A percentile compares a stretch with the other conserved stretches of the same genome.
phyloP scores from a whole-genome alignment of 2,888 invertebrate genomes.

The Hydraecia micacea region DNA sequence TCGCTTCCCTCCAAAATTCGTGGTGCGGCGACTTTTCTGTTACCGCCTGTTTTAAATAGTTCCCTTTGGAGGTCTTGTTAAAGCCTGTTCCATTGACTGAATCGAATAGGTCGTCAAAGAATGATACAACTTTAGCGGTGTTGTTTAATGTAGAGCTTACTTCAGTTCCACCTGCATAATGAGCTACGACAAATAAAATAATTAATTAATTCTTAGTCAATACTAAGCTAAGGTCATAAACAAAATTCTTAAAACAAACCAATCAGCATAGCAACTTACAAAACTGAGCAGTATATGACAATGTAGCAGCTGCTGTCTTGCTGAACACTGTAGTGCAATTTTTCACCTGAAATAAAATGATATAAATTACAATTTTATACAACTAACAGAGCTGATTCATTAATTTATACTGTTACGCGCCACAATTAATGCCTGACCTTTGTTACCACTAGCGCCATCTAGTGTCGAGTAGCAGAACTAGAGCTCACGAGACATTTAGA shows the following conservation, averaged over 20 bases:
- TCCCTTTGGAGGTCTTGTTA: constrained; percentile 10
- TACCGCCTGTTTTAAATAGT: neutral
- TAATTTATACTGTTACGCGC: too few relatives aligned
- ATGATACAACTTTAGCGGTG: neutral
- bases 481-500: too few relatives aligned
- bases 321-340: constrained; percentile 4
- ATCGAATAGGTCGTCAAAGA: neutral
- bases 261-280: neutral
- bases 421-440: too few relatives aligned
- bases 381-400: too few relatives aligned
- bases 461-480: too few relatives aligned
- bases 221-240: neutral
- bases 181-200: neutral
- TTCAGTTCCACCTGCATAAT: neutral
- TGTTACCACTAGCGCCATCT: too few relatives aligned
- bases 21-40: neutral
- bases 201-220: neutral
- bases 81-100: neutral
- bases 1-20: neutral
- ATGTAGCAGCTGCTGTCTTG: constrained; percentile 14
- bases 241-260: neutral
- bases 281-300: constrained; percentile 7
- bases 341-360: constrained; percentile 17
- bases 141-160: neutral
- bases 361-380: too few relatives aligned